phyloP scores from a whole-genome alignment of 2,888 invertebrate genomes.

The Nomada fabriciana region DNA sequence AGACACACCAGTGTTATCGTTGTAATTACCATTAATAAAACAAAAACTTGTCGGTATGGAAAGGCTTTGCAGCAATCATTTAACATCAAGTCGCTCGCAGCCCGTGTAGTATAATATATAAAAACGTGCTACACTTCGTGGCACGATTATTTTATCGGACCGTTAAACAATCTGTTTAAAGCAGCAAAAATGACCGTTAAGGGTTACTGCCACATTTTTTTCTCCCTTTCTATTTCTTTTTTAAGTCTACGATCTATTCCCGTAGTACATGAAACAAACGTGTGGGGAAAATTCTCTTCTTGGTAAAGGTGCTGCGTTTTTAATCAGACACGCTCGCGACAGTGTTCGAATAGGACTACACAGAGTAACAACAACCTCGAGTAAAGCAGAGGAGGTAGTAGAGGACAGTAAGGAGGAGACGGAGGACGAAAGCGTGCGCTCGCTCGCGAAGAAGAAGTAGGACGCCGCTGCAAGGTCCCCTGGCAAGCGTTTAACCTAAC shows the following conservation, averaged over 20 bases:
- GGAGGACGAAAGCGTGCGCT: constrained; percentile 60
- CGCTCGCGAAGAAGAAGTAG: constrained; percentile 71
- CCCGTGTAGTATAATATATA: background rate
- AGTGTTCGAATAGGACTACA: constrained; percentile 37
- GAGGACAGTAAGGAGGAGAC: constrained; percentile 42
- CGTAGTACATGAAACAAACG: no score
- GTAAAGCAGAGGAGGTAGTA: constrained; percentile 26
- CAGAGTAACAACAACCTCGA: constrained; percentile 32
- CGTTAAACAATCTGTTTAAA: no score
- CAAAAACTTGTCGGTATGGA: background rate
- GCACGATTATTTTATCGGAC: background rate
- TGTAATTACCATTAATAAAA: constrained; percentile 1
- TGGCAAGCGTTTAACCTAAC: constrained; percentile 69
- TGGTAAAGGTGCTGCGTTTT: constrained; percentile 7
- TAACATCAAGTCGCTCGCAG: background rate
- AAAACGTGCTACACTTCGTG: background rate
- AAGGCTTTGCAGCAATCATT: background rate
- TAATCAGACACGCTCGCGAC: constrained; percentile 2
- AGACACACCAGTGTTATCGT: constrained; percentile 14
- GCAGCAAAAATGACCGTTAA: background rate
- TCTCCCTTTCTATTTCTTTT: no score
- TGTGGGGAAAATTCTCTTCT: background rate
- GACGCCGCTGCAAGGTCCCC: constrained; percentile 72
- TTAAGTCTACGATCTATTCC: no score
- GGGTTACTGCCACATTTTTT: no score